Percentiles rank a stretch among this genome's conserved stretches.
These are phyloP conservation scores for Magallana ariakensis DNA, from an alignment of 1,140 invertebrate genomes.

Conservation along the genomic window DNA sequence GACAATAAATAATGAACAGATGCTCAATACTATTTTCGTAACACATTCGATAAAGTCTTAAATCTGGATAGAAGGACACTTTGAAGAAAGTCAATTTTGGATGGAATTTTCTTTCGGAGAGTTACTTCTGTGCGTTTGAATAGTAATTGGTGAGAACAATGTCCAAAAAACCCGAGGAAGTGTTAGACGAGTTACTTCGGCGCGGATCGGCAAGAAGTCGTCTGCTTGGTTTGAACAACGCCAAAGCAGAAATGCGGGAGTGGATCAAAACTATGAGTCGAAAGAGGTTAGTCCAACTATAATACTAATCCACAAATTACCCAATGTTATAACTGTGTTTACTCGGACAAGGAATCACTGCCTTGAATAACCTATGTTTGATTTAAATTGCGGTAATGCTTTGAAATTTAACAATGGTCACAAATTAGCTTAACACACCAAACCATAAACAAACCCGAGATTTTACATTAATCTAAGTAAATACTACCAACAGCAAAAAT, in stretches of 20 bases:
- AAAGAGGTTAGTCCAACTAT: background rate
- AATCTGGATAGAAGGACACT: background rate
- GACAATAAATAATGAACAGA: constrained; percentile 5
- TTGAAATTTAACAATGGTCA: background rate
- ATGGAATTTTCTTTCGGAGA: background rate
- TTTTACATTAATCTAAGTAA: background rate
- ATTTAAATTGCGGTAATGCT: background rate
- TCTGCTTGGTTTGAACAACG: background rate
- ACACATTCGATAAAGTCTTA: background rate
- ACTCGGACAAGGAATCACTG: no score
- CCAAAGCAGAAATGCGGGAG: background rate
- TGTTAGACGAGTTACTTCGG: background rate
- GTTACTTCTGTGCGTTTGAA: no score
- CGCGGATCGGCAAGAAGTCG: constrained; percentile 3
- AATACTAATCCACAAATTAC: no score
- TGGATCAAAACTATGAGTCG: constrained; percentile 11
- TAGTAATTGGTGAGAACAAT: background rate
- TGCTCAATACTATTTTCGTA: background rate
- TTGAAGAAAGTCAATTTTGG: background rate
- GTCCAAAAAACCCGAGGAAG: background rate
- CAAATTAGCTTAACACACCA: background rate
- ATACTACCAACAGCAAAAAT: background rate
- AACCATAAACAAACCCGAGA: background rate
- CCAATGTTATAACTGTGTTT: no score
- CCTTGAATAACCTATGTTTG: background rate